phyloP scores from a whole-genome alignment of 2,113 vertebrate species.

The Rhadina sibilatrix region DNA sequence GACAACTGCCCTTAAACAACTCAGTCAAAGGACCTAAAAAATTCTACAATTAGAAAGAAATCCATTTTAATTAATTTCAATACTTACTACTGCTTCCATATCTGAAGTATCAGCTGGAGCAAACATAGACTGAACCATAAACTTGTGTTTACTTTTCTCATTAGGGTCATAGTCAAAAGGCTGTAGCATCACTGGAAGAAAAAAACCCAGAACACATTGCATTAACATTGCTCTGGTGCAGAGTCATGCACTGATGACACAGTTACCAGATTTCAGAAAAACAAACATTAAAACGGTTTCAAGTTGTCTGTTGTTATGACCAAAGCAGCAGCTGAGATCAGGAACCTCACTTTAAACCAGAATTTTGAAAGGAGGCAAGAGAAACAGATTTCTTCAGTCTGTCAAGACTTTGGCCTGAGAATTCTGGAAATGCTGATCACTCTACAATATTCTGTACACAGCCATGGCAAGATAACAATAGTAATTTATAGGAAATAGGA shows the following conservation, averaged over 20 bases:
- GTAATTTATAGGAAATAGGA: not conserved
- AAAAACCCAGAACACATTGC: constrained; percentile 34
- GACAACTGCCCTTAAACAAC: not conserved
- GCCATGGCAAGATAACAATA: not conserved
- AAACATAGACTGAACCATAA: constrained; percentile 98
- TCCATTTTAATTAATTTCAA: not conserved
- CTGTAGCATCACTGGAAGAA: constrained; percentile 95
- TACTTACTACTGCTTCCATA: constrained; percentile 98
- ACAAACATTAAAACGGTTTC: not conserved
- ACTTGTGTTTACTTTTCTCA: constrained; percentile 99
- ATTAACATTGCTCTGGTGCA: not conserved
- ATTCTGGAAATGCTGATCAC: not conserved
- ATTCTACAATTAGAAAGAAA: not conserved
- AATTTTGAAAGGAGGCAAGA: not conserved
- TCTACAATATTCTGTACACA: not conserved
- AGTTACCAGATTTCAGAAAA: not conserved
- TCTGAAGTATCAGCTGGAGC: constrained; percentile 95
- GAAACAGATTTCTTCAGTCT: not conserved
- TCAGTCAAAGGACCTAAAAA: not conserved
- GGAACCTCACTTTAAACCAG: not conserved
- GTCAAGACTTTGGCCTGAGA: not conserved
- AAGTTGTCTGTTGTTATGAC: not conserved
- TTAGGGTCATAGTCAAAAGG: constrained; percentile 99
- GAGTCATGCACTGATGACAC: not conserved
- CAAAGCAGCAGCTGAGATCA: not conserved